Percentiles rank a stretch among this genome's conserved stretches.
Evolutionary conservation across 1,140 invertebrate genomes (phyloP).

Genomic region (Camponotus floridanus): DNA sequence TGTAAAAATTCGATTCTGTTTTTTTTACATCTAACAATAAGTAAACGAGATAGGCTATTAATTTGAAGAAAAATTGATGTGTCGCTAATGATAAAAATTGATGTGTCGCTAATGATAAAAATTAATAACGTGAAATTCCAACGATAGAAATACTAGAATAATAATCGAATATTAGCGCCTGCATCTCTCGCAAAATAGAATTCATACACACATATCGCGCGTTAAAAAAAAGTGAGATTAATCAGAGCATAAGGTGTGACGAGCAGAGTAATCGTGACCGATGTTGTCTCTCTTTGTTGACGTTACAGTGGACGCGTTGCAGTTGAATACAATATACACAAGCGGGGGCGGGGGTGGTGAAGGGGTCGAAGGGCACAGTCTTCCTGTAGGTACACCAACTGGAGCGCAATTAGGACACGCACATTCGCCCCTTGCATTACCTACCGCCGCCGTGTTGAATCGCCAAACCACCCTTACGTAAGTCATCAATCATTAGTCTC

Average conservation of each 20-base stretch:
- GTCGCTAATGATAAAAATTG: background rate
- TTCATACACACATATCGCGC: background rate
- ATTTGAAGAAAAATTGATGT: too few relatives aligned
- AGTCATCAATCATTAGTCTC: slow-evolving; percentile 70
- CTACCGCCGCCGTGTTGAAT: slow-evolving; percentile 84
- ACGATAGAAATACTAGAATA: background rate
- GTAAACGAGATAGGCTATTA: too few relatives aligned
- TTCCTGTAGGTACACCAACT: slow-evolving; percentile 77
- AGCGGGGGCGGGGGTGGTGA: slow-evolving; percentile 78
- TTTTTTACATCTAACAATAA: too few relatives aligned
- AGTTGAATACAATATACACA: slow-evolving; percentile 82
- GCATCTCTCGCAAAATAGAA: background rate
- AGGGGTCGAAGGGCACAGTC: slow-evolving; percentile 80
- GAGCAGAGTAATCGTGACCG: slow-evolving; percentile 31
- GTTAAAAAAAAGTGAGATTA: background rate
- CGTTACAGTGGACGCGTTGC: slow-evolving; percentile 84
- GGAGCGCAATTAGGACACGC: slow-evolving; percentile 81
- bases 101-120: background rate
- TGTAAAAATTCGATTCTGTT: too few relatives aligned
- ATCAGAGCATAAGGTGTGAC: background rate
- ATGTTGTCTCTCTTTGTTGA: slow-evolving; percentile 52
- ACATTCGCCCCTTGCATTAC: slow-evolving; percentile 84
- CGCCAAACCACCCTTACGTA: slow-evolving; percentile 84
- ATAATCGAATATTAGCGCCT: background rate
- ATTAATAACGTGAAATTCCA: background rate